Evolutionary conservation across 92 coral and sea anemone genomes (phyloP).

Genomic region (Epizoanthus rinbou): DNA sequence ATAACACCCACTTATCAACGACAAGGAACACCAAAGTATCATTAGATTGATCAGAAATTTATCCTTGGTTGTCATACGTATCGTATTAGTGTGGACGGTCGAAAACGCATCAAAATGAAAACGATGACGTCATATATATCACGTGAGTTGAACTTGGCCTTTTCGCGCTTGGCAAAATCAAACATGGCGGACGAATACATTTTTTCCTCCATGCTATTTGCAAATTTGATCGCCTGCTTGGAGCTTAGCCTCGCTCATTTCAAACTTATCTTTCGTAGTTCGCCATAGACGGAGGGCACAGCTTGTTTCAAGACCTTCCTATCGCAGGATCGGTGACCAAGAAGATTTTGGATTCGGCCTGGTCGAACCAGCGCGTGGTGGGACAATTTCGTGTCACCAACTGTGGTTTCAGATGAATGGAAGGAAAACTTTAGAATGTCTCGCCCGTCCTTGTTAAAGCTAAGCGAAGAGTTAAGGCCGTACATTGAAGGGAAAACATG

Average conservation of each 20-base stretch:
- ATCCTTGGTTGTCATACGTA: too few species aligned
- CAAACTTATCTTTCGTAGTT: background rate
- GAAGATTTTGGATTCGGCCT: constrained; percentile 14
- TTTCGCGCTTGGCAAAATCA: background rate
- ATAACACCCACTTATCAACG: too few species aligned
- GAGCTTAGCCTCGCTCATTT: background rate
- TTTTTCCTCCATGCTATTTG: background rate
- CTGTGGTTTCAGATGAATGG: constrained; percentile 7
- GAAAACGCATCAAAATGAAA: too few species aligned
- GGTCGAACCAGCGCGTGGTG: constrained; percentile 32
- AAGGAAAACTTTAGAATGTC: constrained; percentile 8
- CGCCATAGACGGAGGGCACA: background rate
- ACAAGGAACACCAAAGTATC: too few species aligned
- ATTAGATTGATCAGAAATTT: too few species aligned
- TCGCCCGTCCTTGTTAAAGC: background rate
- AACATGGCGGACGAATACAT: background rate
- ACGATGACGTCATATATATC: too few species aligned
- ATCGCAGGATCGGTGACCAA: background rate
- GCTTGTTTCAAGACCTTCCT: background rate
- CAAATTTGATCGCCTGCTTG: background rate
- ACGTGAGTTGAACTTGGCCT: background rate
- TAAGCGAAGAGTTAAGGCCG: background rate
- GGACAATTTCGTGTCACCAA: constrained; percentile 11
- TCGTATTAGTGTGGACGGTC: too few species aligned
- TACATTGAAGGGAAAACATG: background rate